Base-by-base conservation (phyloP, 2,113 vertebrate species). In the Pteronura brasiliensis region DNA sequence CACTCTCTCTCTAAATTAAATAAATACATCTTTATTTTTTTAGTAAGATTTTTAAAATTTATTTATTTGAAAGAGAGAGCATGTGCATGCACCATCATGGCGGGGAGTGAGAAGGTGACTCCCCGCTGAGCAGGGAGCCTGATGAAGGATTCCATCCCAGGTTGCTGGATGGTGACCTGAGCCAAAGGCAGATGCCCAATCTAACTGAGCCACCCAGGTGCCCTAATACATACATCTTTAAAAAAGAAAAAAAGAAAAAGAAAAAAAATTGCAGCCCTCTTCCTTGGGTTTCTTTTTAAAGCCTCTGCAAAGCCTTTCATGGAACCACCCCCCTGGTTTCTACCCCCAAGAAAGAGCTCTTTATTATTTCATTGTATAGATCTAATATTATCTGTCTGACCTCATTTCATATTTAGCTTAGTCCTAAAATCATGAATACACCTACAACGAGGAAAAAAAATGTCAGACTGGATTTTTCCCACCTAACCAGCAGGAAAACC, bases 341-440 rank as follows among this genome's bases (percentile, higher is more conserved):
- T 86, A 31, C 52, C 74, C 25, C 72, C 81, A 80, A 52, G 17
- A 85, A 44, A 86, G 21, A 85, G 27, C 42, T 52, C 79, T 71
- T 96, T 67, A 18, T 77, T 31, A 83, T 69, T 83, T 77, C 76
- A 42, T n/a, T 88, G 49, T 63, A 83, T 1, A 95, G 67, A 77
- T 84, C 7, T 91, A 91, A 29, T 74, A 87, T 81, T 86, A 81
- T 69, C 63, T 87, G 57, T 74, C 74, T 83, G 65, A 72, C 79
- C 42, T 81, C 34, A 36, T 81, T 97, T 90, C 80, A 42, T 61
- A 95, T 85, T 74, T 36, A 86, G 57, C 80, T 72, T 52, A 80
- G 36, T 52, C 49, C 27, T 93, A 82, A 82, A 95, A 82, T 76
- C 49, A 89, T 15, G 15, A 88, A 52, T 76, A n/a, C n/a, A 92